phyloP scores from a whole-genome alignment of 2,888 invertebrate genomes.

The Mycogona germanica region DNA sequence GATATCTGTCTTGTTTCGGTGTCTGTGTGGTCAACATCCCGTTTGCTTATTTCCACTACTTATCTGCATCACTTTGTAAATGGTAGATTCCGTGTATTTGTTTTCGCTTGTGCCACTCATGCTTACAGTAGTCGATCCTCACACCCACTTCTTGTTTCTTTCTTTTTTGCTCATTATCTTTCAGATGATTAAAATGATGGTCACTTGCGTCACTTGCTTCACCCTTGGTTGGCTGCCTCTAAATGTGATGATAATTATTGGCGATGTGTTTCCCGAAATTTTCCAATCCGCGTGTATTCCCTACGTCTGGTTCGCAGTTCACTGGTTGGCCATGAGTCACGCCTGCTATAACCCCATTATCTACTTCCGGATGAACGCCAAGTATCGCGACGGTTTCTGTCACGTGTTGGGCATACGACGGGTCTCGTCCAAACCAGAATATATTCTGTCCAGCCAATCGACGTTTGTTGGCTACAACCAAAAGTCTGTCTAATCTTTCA shows the following conservation, averaged over 20 bases:
- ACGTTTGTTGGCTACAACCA: no score
- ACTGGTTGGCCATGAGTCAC: constrained; percentile 81
- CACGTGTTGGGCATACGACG: not conserved
- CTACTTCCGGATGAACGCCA: constrained; percentile 75
- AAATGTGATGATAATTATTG: constrained; percentile 35
- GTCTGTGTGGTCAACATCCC: no score
- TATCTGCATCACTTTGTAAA: no score
- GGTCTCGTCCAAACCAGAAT: not conserved
- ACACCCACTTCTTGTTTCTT: no score
- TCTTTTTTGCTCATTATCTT: no score
- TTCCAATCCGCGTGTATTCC: constrained; percentile 41
- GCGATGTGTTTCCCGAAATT: constrained; percentile 8
- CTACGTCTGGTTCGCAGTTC: constrained; percentile 62
- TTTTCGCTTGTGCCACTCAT: no score
- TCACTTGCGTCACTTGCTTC: constrained; percentile 70
- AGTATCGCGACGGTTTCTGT: constrained; percentile 47
- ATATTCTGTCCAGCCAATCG: not conserved
- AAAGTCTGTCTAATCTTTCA: no score
- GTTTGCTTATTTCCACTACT: no score
- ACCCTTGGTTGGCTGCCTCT: constrained; percentile 77
- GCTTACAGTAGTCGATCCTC: no score
- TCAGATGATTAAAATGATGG: constrained; percentile 89
- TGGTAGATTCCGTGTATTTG: no score
- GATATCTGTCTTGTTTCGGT: no score
- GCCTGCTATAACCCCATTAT: constrained; percentile 80